These are phyloP conservation scores for Epinephelus fuscoguttatus DNA, from an alignment of 2,113 vertebrate genomes.

Conservation along the genomic window DNA sequence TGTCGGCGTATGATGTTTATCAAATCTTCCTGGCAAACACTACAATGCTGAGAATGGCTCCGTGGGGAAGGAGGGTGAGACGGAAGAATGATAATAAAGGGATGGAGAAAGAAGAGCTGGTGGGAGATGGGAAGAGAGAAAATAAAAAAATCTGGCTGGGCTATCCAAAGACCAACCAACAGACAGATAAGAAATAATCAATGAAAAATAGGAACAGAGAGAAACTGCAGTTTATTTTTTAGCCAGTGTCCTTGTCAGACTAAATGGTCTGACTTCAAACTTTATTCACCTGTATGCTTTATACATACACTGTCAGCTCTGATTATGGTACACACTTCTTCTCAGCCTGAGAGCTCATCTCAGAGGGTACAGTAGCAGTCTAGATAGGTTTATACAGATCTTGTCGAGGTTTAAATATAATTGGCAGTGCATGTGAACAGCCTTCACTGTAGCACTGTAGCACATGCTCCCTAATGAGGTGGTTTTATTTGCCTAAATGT, in stretches of 20 bases:
- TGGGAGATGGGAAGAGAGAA: conserved; percentile 1
- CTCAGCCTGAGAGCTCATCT: conserved; percentile 11
- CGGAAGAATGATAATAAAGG: conserved; percentile 11
- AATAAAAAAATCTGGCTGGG: not conserved
- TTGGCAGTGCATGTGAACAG: not conserved
- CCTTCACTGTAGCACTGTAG: too few relatives aligned
- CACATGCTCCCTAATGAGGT: not conserved
- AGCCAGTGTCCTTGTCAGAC: not conserved
- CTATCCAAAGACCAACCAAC: conserved; percentile 1
- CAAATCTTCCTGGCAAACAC: conserved; percentile 57
- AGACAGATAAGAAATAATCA: conserved; percentile 13
- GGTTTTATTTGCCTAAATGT: not conserved
- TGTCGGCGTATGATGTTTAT: conserved; percentile 60
- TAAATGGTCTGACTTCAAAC: conserved; percentile 9
- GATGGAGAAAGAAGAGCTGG: conserved; percentile 9
- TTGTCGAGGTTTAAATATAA: not conserved
- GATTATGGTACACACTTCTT: not conserved
- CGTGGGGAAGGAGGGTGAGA: conserved; percentile 12
- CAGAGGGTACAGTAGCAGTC: not conserved
- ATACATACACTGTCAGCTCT: conserved; percentile 17
- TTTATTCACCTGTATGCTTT: conserved; percentile 28
- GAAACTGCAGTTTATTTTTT: not conserved
- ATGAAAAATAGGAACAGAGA: not conserved
- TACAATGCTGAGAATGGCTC: conserved; percentile 39
- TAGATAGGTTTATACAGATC: conserved; percentile 1